phyloP scores from a whole-genome alignment of 2,888 invertebrate genomes.

The Nemoura dubitans region DNA sequence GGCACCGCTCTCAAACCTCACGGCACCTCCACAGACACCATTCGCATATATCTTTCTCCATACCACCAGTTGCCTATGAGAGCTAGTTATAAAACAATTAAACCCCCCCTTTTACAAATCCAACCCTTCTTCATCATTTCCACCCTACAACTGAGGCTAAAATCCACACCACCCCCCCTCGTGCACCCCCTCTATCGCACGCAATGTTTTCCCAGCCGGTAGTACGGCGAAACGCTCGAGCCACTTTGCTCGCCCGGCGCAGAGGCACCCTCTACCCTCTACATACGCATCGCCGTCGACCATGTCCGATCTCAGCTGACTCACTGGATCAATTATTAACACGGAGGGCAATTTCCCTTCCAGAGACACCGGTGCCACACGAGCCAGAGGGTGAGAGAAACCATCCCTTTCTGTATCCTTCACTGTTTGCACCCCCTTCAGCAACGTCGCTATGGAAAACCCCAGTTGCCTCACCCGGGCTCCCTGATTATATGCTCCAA shows the following conservation, averaged over 20 bases:
- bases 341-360: slow-evolving; percentile 29
- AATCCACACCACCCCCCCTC: neutral
- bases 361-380: slow-evolving; percentile 24
- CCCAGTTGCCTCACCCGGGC: neutral
- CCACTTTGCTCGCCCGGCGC: neutral
- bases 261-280: slow-evolving; percentile 15
- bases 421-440: neutral
- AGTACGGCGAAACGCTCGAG: neutral
- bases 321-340: slow-evolving; percentile 47
- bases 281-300: neutral
- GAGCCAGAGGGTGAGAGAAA: neutral
- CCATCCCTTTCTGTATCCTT: neutral
- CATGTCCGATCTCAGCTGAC: slow-evolving; percentile 41
- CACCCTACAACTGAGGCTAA: neutral
- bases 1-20: too few relatives aligned
- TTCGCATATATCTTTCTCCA: neutral
- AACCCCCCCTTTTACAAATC: neutral
- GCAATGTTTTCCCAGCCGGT: neutral
- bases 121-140: slow-evolving; percentile 3
- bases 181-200: neutral
- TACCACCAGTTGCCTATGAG: neutral
- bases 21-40: neutral
- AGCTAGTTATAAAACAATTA: slow-evolving; percentile 12
- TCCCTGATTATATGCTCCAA: slow-evolving; percentile 24
- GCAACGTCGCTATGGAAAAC: neutral